Percentiles rank a stretch among this genome's conserved stretches.
These are phyloP conservation scores for Pseudonaja textilis DNA, from an alignment of 2,113 vertebrate genomes.

Conservation along the genomic window DNA sequence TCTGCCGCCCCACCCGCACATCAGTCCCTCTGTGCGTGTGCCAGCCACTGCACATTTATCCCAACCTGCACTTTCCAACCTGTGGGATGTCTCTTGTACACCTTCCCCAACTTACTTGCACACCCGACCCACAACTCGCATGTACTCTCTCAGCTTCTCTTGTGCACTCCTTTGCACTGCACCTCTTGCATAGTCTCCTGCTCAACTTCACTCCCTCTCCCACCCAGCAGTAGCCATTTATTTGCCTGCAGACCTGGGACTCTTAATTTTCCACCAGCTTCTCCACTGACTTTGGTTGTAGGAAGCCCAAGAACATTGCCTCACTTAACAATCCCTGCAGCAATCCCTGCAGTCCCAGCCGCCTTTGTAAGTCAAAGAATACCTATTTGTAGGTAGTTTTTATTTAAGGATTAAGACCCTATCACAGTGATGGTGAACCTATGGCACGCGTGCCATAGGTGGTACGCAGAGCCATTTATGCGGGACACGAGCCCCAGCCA, in stretches of 20 bases:
- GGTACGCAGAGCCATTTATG: too few species aligned
- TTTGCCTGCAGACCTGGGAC: background rate
- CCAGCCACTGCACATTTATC: background rate
- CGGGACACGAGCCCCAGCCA: too few species aligned
- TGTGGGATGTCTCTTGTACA: background rate
- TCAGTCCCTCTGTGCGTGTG: background rate
- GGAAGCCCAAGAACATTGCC: background rate
- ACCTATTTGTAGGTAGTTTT: background rate
- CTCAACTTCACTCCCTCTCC: background rate
- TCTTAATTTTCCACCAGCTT: background rate
- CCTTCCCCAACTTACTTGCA: background rate
- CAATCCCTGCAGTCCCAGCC: background rate
- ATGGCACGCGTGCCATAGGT: too few species aligned
- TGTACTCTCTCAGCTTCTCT: background rate
- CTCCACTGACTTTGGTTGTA: background rate
- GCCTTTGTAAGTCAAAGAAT: background rate
- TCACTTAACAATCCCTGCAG: background rate
- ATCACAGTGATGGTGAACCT: background rate
- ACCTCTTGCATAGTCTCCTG: background rate
- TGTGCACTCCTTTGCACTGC: background rate
- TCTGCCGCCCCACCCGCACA: background rate
- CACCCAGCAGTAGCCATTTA: background rate
- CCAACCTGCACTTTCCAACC: background rate
- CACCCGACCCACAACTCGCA: background rate
- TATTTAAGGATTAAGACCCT: background rate